A percentile compares a stretch with the other conserved stretches of the same genome.
Conservation (phyloP, 2,113 vertebrate genomes). For the Oreochromis aureus region DNA sequence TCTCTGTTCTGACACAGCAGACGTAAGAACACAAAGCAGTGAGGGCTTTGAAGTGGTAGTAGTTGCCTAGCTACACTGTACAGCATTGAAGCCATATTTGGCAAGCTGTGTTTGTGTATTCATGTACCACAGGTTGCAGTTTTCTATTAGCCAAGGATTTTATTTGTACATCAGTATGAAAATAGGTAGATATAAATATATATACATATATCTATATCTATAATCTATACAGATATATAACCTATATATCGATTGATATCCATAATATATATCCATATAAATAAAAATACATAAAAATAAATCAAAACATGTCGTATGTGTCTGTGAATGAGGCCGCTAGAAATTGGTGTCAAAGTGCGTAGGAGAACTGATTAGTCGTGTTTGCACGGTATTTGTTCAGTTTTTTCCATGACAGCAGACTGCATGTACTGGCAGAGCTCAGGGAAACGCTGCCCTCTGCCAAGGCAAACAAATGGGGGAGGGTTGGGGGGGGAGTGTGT, state of each 20-base stretch:
- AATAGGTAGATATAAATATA: not conserved
- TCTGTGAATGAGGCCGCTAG: slow-evolving; percentile 28
- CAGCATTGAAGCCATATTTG: slow-evolving; percentile 41
- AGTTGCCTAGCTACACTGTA: slow-evolving; percentile 61
- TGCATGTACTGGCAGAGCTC: slow-evolving; percentile 69
- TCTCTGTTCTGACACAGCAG: slow-evolving; percentile 12
- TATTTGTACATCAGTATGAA: slow-evolving; percentile 14
- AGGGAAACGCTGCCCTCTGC: slow-evolving; percentile 67
- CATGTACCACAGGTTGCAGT: slow-evolving; percentile 21
- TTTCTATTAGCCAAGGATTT: slow-evolving; percentile 10
- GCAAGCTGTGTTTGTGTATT: slow-evolving; percentile 21
- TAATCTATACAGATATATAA: not conserved
- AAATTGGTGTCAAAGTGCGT: slow-evolving; percentile 54
- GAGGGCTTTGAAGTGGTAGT: slow-evolving; percentile 48
- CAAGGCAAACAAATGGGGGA: slow-evolving; percentile 66
- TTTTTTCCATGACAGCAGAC: slow-evolving; percentile 75
- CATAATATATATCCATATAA: too few species aligned
- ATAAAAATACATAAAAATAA: too few species aligned
- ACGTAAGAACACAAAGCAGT: slow-evolving; percentile 13
- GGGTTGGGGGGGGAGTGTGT: not conserved
- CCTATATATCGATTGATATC: too few species aligned
- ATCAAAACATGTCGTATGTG: not conserved
- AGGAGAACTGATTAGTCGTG: slow-evolving; percentile 63
- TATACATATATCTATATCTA: not conserved
- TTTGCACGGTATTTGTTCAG: slow-evolving; percentile 63